These are phyloP conservation scores for Zootoca vivipara DNA, from an alignment of 2,113 vertebrate genomes.

Conservation along the genomic window DNA sequence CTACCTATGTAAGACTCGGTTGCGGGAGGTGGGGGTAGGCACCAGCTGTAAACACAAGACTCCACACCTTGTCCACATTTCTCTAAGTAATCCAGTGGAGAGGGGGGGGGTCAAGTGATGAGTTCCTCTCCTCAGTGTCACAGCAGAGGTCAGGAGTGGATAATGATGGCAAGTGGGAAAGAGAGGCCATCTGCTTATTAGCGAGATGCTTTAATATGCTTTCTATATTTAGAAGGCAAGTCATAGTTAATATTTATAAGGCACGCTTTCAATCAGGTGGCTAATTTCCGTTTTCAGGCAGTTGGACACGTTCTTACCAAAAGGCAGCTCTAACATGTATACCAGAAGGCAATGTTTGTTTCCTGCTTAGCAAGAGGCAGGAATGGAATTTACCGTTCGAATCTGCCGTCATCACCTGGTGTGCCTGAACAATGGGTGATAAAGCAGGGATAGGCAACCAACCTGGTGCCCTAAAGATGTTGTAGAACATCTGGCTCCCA, in stretches of 20 bases:
- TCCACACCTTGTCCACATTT: conserved; percentile 14
- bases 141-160: not conserved
- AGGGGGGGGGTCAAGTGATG: conserved; percentile 30
- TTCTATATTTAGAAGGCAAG: conserved; percentile 44
- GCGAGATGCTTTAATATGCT: conserved; percentile 20
- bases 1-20: fast-evolving
- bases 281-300: conserved; percentile 53
- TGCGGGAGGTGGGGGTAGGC: not conserved
- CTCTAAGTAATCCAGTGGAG: conserved; percentile 14
- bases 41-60: not conserved
- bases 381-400: not conserved
- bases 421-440: not conserved
- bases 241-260: conserved; percentile 55
- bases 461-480: no score
- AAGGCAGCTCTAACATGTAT: not conserved
- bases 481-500: no score
- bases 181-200: conserved; percentile 41
- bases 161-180: conserved; percentile 1
- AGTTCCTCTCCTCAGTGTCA: conserved; percentile 10
- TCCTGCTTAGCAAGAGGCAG: conserved; percentile 33
- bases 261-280: conserved; percentile 49
- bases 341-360: conserved; percentile 41
- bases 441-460: not conserved
- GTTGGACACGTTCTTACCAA: conserved; percentile 44
- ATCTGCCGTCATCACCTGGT: conserved; percentile 25